A percentile compares a stretch with the other conserved stretches of the same genome.
Conservation (phyloP, 2,113 vertebrate genomes). For the Ibidorhyncha struthersii region DNA sequence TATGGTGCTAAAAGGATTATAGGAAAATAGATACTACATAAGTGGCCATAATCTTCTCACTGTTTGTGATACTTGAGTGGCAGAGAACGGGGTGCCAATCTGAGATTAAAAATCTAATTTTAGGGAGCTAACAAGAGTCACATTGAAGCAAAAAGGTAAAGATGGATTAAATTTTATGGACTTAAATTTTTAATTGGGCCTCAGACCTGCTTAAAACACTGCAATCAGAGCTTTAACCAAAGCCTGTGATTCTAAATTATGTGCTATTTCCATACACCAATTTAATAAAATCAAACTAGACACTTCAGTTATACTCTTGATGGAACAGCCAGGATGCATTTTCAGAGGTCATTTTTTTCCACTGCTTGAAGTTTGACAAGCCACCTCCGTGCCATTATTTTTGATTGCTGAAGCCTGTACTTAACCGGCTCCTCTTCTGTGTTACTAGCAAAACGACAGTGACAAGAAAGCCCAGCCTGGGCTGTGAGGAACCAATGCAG, state of each 20-base stretch:
- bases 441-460: background rate
- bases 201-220: background rate
- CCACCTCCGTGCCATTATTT: background rate
- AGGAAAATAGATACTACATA: constrained; percentile 61
- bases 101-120: constrained; percentile 69
- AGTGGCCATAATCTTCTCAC: constrained; percentile 64
- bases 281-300: constrained; percentile 5
- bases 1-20: constrained; percentile 64
- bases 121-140: constrained; percentile 50
- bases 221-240: background rate
- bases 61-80: constrained; percentile 48
- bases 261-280: background rate
- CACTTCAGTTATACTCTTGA: background rate
- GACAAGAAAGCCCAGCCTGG: background rate
- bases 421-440: background rate
- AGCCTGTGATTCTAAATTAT: background rate
- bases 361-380: background rate
- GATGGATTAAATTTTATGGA: constrained; percentile 21
- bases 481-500: background rate
- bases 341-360: background rate
- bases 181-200: background rate
- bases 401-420: background rate
- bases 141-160: constrained; percentile 30
- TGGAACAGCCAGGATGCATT: background rate
- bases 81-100: constrained; percentile 49